phyloP scores from a whole-genome alignment of 2,113 vertebrate genomes.

The Thalassoma bifasciatum region DNA sequence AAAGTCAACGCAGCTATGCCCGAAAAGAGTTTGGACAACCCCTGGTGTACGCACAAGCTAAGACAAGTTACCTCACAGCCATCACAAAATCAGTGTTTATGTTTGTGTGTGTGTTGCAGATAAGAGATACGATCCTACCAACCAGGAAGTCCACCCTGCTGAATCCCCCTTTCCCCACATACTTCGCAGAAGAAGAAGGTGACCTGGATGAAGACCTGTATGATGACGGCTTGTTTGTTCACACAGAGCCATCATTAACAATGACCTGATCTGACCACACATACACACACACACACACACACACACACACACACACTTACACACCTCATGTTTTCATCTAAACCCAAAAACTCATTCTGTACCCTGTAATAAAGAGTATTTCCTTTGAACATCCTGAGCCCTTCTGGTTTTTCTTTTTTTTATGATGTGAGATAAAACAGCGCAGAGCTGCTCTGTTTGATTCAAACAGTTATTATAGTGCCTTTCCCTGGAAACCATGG shows the following conservation, averaged over 20 bases:
- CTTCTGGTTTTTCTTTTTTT: neutral
- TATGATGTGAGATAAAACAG: slow-evolving; percentile 11
- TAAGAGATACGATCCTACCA: slow-evolving; percentile 87
- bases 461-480: slow-evolving; percentile 58
- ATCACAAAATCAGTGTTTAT: neutral
- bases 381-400: slow-evolving; percentile 20
- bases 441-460: slow-evolving; percentile 46
- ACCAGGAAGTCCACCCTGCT: slow-evolving; percentile 74
- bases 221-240: slow-evolving; percentile 87
- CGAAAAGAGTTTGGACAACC: too few species aligned
- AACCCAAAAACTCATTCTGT: slow-evolving; percentile 19
- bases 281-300: slow-evolving; percentile 9
- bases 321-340: neutral
- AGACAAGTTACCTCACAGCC: neutral
- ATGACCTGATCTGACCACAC: slow-evolving; percentile 70
- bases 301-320: neutral
- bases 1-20: too few species aligned
- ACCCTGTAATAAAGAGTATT: slow-evolving; percentile 69
- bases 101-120: slow-evolving; percentile 74
- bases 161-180: slow-evolving; percentile 92
- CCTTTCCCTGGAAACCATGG: slow-evolving; percentile 75
- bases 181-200: slow-evolving; percentile 90
- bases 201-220: slow-evolving; percentile 92
- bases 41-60: too few species aligned
- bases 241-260: slow-evolving; percentile 84